phyloP scores from a whole-genome alignment of 2,888 invertebrate genomes.

The Myopa testacea region DNA sequence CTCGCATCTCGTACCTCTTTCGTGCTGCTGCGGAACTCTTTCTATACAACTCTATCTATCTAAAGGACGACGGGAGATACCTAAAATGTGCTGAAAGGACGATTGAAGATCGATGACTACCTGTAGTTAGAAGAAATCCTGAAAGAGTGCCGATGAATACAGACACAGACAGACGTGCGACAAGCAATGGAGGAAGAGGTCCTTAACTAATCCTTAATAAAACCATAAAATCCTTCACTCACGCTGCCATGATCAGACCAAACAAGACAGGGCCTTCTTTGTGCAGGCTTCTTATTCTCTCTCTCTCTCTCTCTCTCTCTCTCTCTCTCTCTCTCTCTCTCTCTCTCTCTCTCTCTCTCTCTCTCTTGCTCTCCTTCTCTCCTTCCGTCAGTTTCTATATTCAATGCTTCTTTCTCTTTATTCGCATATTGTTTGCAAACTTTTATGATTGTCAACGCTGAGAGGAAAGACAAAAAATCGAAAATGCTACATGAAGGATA shows the following conservation, averaged over 20 bases:
- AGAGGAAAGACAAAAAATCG: background rate
- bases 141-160: background rate
- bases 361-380: background rate
- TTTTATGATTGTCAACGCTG: conserved; percentile 13
- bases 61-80: conserved; percentile 42
- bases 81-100: background rate
- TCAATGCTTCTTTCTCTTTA: background rate
- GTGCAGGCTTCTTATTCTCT: conserved; percentile 39
- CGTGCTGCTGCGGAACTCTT: conserved; percentile 54
- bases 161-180: background rate
- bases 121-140: background rate
- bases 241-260: background rate
- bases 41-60: conserved; percentile 44
- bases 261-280: too few relatives aligned
- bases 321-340: background rate
- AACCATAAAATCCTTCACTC: conserved; percentile 65
- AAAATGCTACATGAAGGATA: conserved; percentile 18
- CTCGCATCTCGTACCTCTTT: conserved; percentile 53
- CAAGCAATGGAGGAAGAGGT: conserved; percentile 15
- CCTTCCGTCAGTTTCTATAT: too few relatives aligned
- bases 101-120: conserved; percentile 14
- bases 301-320: background rate
- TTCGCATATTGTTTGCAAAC: conserved; percentile 11
- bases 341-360: background rate
- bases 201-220: conserved; percentile 63